Base-by-base conservation (phyloP, 2,113 vertebrate genomes). In the Tauraco erythrolophus region DNA sequence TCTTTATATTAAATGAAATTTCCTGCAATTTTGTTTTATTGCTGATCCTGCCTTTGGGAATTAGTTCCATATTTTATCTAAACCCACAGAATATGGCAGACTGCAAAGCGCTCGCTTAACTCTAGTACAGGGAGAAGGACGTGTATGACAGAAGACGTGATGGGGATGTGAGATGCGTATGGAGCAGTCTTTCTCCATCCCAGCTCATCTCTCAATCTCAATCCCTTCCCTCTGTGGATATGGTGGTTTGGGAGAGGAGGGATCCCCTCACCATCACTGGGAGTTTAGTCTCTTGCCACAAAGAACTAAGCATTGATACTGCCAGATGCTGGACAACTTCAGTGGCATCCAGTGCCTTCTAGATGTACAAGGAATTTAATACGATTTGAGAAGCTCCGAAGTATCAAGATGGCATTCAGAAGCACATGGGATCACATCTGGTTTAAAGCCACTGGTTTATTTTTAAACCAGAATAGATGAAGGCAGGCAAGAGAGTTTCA, bases 241-340 rank as follows among this genome's bases (percentile, higher is more conserved):
- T 0, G 2, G 25, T 1, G 4, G 27, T 51, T 76, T 56, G 53
- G 27, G 33, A 77, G 19, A 69, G 25, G 5, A 31, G 2, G 14
- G 3, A 78, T 3, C 8, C 30, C 33, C 14, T 31, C 50, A 37
- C 37, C n/a, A 28, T 22, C 69, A 37, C 27, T 28, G 12, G 9
- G 31, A 70, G n/a, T n/a, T 70, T 43, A 80, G 14, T 18, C 41
- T 28, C 10, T 57, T 72, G 16, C 14, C 23, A 57, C 25, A 74
- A 62, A 33, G 11, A 69, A 9, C 6, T 18, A 54, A 74, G 18
- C 19, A 11, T 6, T 25, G 23, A 8, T 60, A 56, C 71, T 70
- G 12, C 6, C 86, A 94, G 69, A 23, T 19, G 17, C 7, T 51
- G 43, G 25, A 41, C 5, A 64, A 15, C 6, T 56, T 45, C 48